Base-by-base conservation (phyloP, 2,888 invertebrate species). In the Drosophila borealis region DNA sequence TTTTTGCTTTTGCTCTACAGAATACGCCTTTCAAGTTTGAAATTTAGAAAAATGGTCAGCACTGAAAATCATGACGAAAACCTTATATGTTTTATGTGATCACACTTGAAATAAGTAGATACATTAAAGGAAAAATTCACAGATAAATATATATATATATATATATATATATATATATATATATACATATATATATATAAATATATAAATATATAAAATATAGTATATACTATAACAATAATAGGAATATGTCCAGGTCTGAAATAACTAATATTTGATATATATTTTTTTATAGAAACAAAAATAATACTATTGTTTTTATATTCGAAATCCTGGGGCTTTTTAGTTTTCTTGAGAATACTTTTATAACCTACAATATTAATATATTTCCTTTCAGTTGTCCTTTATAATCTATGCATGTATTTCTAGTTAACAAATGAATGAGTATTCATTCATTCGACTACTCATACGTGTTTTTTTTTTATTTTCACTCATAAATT, bases 401-500 rank as follows among this genome's bases (percentile, higher is more conserved):
- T 25, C 21, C 13, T 13, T 44, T 13, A 37, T 44, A 21, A 1
- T 14, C 25, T 9, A 17, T 48, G 8, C 29, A 29, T 29, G 8
- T 2, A 8, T 8, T 29, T 29, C 29, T 0, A 29, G 8, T 0
- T 29, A 2, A 36, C 13, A 10, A 5, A 9, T 10, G 8, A 13
- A n/a, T 6, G 45, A 4, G 19, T 21, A 45, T 29, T 14, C 13
- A 25, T 11, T 10, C 25, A n/a, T 45, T 37, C 13, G 37, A 17
- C n/a, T 19, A 42, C 37, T 33, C 11, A 33, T 29, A 50, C 6
- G 45, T 44, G n/a, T 37, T 11, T n/a, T 61, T 10, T 39, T 37
- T 13, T 21, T n/a, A 29, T 67, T 44, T 50, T 45, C 4, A 29
- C 11, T 49, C 57, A 44, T 45, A 51, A 55, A 78, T 78, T 72